Evolutionary conservation across 2,113 vertebrate genomes (phyloP), one percentile per base, ranked within the genome.

Genomic region (Barnardius zonarius): DNA sequence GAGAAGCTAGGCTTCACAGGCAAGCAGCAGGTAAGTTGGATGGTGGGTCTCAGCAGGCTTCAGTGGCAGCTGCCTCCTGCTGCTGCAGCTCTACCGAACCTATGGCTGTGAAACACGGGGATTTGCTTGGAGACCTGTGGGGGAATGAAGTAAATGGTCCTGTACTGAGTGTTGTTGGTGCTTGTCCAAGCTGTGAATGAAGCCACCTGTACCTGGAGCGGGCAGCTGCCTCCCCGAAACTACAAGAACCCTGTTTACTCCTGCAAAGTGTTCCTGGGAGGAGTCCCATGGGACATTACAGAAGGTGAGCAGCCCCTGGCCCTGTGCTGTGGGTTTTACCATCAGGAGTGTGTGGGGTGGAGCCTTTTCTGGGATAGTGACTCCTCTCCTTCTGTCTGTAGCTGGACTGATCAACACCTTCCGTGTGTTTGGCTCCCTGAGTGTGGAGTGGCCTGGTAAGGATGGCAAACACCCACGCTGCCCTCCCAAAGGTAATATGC

Each of bases 401-500:
- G 99, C 98, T 97, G 99, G 99, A 79, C 97, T 99, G 96, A 98
- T 99, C 97, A 99, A 98, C 97, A 99, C 99, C 49, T 99, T 99
- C 98, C 99, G 98, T 96, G 99, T 98, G 16, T 99, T 99, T 97
- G 99, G 99, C 88, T 99, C 99, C 67, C 97, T 99, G 97, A 99
- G 97, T 97, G 99, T 99, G 97, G 99, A 99, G 97, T 99, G 99
- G 99, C 99, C 99, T 90, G 99, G 99, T 99, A 99, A 99, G 99
- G 99, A 99, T 98, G 99, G 99, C 97, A 99, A 99, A 97, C 99
- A 99, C 97, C 99, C 99, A 73, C 99, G 99, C 98, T 99, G 99
- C 98, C 99, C 99, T 98, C 99, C 99, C 97, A 99, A 99, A 99
- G 99, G 99, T 99, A 99, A 99, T 99, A 99, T 98, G 98, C 99